phyloP scores from a whole-genome alignment of 2,113 vertebrate species.

The Ellobius talpinus region DNA sequence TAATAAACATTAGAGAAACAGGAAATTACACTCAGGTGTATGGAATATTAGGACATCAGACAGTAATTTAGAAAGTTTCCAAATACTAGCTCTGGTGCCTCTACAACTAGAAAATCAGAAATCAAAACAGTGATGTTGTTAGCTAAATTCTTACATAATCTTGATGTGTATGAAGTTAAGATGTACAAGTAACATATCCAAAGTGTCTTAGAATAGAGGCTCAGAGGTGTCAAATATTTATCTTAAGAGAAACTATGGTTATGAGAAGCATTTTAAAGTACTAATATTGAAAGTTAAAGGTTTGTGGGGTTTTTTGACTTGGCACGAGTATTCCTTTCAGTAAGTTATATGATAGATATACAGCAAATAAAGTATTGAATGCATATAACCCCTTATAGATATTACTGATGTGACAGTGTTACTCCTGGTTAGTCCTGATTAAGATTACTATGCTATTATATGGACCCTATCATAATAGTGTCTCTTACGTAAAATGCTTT shows the following conservation, averaged over 20 bases:
- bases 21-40: not conserved
- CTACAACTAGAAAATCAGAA: not conserved
- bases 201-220: constrained; percentile 12
- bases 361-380: not conserved
- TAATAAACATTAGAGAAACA: not conserved
- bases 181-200: not conserved
- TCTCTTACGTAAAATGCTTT: not conserved
- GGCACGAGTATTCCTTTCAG: not conserved
- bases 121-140: not conserved
- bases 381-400: not conserved
- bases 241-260: not conserved
- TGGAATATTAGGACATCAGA: not conserved
- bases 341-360: not conserved
- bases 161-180: constrained; percentile 36
- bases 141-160: not conserved
- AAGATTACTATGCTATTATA: not conserved
- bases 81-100: not conserved
- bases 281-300: constrained; percentile 7
- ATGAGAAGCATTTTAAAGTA: constrained; percentile 20
- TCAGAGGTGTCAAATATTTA: not conserved
- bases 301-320: not conserved
- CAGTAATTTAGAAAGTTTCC: not conserved
- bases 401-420: not conserved
- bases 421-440: not conserved
- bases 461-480: not conserved